Conservation (phyloP, 35 echinoderm and acorn worm species). For the Ptychodera flava region DNA sequence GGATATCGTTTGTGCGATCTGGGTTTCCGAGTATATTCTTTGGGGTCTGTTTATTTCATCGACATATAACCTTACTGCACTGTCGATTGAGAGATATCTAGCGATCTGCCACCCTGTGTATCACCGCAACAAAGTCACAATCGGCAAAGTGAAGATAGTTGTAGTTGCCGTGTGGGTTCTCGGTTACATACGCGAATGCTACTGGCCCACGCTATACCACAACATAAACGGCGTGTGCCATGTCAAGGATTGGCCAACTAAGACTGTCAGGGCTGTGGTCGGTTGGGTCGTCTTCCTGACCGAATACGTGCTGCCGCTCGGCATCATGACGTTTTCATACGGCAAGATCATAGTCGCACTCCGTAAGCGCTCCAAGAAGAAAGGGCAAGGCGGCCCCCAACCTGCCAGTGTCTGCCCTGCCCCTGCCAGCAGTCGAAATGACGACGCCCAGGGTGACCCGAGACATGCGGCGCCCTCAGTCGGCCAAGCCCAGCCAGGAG, state of each 20-base stretch:
- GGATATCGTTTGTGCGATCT: background rate
- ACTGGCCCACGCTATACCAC: background rate
- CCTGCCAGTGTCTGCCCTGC: background rate
- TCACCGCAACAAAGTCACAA: background rate
- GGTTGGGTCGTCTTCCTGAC: background rate
- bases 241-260: background rate
- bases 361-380: background rate
- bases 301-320: background rate
- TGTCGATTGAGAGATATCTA: background rate
- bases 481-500: background rate
- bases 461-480: background rate
- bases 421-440: background rate
- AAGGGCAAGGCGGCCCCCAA: background rate
- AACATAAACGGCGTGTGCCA: background rate
- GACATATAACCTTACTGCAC: background rate
- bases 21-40: background rate
- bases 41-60: background rate
- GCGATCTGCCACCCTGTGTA: background rate
- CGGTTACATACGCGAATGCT: background rate
- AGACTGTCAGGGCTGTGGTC: background rate
- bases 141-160: background rate
- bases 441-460: background rate
- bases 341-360: background rate
- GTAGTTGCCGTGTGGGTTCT: background rate
- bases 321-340: background rate